Conservation (phyloP, 1,140 invertebrate genomes). For the Amphibalanus amphitrite region DNA sequence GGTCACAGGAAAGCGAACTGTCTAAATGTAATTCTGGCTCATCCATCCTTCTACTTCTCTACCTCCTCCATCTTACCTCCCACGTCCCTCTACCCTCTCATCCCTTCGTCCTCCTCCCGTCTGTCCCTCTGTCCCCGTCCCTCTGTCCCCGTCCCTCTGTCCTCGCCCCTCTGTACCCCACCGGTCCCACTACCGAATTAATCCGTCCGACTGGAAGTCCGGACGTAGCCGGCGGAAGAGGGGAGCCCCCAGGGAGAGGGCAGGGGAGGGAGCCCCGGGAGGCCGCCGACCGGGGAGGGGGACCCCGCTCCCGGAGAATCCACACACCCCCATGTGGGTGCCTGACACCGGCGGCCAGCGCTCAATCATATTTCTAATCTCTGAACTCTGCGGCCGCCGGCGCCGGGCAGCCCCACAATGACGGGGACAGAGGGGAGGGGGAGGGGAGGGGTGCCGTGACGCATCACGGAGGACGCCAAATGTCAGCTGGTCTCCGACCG, state of each 20-base stretch:
- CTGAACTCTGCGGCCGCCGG: background rate
- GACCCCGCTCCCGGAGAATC: background rate
- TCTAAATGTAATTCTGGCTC: too few species aligned
- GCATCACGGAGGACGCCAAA: background rate
- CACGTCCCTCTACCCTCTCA: background rate
- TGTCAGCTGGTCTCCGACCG: background rate
- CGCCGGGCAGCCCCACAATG: background rate
- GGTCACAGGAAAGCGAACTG: too few species aligned
- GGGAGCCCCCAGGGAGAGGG: background rate
- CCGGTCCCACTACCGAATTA: background rate
- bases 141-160: background rate
- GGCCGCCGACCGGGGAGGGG: background rate
- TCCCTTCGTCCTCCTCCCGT: background rate
- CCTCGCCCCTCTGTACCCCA: too few species aligned
- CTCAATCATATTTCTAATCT: background rate
- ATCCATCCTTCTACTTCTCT: background rate
- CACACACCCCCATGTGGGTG: background rate
- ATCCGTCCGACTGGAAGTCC: background rate
- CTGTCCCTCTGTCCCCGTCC: background rate
- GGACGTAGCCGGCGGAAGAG: slow-evolving; percentile 3
- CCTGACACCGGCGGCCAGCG: background rate
- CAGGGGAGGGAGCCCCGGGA: background rate
- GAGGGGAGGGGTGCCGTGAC: background rate
- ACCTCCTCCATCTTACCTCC: background rate
- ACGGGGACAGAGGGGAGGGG: too few species aligned